Base-by-base conservation (phyloP, 2,113 vertebrate genomes). In the Melanocharis versteri region DNA sequence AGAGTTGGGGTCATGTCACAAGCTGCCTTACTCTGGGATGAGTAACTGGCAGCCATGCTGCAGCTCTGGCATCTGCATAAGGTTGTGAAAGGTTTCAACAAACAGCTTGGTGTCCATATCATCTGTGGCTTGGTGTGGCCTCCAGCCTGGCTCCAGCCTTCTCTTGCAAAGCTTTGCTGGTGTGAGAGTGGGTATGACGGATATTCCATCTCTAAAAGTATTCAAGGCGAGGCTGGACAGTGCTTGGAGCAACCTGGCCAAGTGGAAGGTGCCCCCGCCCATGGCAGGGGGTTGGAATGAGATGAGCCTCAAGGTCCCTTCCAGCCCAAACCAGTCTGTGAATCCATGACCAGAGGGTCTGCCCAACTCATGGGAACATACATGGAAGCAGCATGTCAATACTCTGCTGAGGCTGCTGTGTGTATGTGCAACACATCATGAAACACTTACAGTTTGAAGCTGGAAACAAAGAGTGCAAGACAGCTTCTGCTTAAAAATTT, bases 391-490 rank as follows among this genome's bases (percentile, higher is more conserved):
- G 91, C 16, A 3, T 27, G 33, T 54, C 71, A 81, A 9, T 39
- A 22, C 40, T 11, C 8, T 44, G 39, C 83, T 16, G n/a, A 39
- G 62, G 87, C 71, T 30, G 28, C 75, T n/a, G 8, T 7, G 35
- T 23, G 7, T 27, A 11, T 37, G 60, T 60, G 78, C 33, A 73
- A 87, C 50, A 19, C 81, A n/a, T 83, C 18, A 15, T 47, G n/a
- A 80, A 91, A 94, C 91, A 89, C 81, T 77, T 71, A 17, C 58
- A 53, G 45, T 62, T 69, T 44, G 73, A 84, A 62, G 64, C 90
- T 91, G 92, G 94, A 94, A 94, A 83, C 80, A 93, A 58, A 78
- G 83, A 92, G 42, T 62, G 50, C 60, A 64, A 96, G 96, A 30
- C 93, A 92, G 87, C 83, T 80, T 92, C 47, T 69, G 93, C 88